These are phyloP conservation scores for Corythornis cristatus DNA, from an alignment of 2,113 vertebrate genomes.

Conservation along the genomic window DNA sequence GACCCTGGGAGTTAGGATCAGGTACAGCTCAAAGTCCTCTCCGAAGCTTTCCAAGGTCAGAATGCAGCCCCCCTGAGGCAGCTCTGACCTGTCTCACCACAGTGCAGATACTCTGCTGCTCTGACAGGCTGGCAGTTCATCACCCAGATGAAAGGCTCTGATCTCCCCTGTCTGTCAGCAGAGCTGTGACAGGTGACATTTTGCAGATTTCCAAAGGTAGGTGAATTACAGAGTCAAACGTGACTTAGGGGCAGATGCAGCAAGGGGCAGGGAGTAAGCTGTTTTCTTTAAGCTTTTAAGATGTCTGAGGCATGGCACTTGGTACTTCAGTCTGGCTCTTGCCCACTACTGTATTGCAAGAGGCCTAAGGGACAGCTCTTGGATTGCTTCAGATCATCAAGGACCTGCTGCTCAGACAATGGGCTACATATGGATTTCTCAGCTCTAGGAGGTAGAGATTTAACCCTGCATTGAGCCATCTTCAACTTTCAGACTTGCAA, in stretches of 20 bases:
- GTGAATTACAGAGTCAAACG: conserved; percentile 49
- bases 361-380: conserved; percentile 12
- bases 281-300: neutral
- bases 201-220: conserved; percentile 53
- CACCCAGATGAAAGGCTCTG: conserved; percentile 59
- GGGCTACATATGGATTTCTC: neutral
- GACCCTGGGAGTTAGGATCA: neutral
- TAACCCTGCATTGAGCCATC: neutral
- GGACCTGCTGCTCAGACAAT: neutral
- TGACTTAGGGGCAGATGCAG: conserved; percentile 42
- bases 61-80: neutral
- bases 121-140: conserved; percentile 63
- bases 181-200: conserved; percentile 65
- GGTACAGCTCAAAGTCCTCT: neutral
- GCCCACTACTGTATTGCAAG: neutral
- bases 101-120: neutral
- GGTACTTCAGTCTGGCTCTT: neutral
- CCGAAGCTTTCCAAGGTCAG: conserved; percentile 31
- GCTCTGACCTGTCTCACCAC: conserved; percentile 32
- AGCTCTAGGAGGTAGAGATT: neutral
- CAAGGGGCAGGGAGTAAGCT: neutral
- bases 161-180: conserved; percentile 27
- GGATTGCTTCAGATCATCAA: neutral
- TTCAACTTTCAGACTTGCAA: neutral
- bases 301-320: neutral